These are phyloP conservation scores for Florisuga fusca DNA, from an alignment of 2,797 vertebrate species.

Conservation along the genomic window DNA sequence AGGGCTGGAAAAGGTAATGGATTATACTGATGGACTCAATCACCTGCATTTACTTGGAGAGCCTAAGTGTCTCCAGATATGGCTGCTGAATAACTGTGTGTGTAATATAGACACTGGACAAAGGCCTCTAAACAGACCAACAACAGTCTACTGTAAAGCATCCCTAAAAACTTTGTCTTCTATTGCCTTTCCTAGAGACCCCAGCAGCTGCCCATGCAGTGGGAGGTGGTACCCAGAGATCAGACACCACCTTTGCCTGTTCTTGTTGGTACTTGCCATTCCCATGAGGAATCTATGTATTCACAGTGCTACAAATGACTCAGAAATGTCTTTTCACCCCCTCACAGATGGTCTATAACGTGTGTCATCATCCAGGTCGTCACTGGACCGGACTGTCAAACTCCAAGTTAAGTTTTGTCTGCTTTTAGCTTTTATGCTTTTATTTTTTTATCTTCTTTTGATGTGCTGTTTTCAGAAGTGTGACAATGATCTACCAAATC, in stretches of 20 bases:
- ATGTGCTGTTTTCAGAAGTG: not conserved
- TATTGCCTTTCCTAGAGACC: not conserved
- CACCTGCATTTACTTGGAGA: not conserved
- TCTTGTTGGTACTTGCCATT: not conserved
- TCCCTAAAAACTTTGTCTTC: not conserved
- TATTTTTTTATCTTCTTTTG: not conserved
- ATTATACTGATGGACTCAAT: conserved; percentile 2
- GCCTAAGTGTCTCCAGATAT: not conserved
- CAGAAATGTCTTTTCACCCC: not conserved
- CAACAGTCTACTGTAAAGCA: not conserved
- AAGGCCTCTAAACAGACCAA: not conserved
- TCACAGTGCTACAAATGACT: not conserved
- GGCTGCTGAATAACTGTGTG: not conserved
- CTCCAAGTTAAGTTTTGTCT: not conserved
- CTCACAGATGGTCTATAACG: not conserved
- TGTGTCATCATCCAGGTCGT: not conserved
- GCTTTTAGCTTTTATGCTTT: no score
- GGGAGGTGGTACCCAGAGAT: not conserved
- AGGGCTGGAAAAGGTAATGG: not conserved
- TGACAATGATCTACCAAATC: not conserved
- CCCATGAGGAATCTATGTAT: not conserved
- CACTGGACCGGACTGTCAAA: not conserved
- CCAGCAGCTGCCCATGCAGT: not conserved
- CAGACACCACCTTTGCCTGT: fast-evolving
- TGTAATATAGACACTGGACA: not conserved